Percentiles rank a stretch among this genome's conserved stretches.
These are phyloP conservation scores for Gymnobelideus leadbeateri DNA, from an alignment of 2,113 vertebrate genomes.

Conservation along the genomic window DNA sequence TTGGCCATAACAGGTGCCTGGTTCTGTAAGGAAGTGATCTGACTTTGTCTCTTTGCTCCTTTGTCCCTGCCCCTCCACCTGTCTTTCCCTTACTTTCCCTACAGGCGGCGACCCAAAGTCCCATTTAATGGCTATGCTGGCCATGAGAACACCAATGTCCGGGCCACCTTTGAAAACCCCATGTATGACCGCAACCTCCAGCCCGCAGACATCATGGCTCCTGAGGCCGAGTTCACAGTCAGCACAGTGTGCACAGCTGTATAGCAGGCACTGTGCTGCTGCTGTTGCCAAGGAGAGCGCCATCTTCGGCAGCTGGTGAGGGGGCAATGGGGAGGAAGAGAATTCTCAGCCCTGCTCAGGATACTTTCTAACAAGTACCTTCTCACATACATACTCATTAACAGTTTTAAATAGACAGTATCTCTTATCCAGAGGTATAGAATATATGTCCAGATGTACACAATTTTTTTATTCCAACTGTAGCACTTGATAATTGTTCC, in stretches of 20 bases:
- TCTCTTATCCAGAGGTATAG: background rate
- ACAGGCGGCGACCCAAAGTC: conserved; percentile 98
- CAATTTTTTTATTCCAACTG: background rate
- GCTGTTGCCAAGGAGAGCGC: conserved; percentile 75
- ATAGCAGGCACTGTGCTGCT: conserved; percentile 86
- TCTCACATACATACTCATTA: no score
- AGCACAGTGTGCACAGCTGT: conserved; percentile 99
- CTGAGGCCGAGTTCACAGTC: conserved; percentile 97
- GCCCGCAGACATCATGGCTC: conserved; percentile 94
- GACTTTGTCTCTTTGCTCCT: background rate
- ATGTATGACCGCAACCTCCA: conserved; percentile 99
- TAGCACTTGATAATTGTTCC: background rate
- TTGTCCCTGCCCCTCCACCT: background rate
- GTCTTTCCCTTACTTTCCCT: conserved; percentile 6
- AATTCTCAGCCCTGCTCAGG: background rate
- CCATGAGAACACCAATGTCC: conserved; percentile 96
- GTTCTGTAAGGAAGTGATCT: background rate
- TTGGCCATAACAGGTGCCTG: background rate
- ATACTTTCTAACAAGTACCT: background rate
- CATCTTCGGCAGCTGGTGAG: conserved; percentile 75
- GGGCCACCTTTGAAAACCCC: conserved; percentile 97
- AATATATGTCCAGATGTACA: background rate
- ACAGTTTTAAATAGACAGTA: background rate
- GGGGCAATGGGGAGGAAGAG: accelerated
- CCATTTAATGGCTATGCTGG: conserved; percentile 97